Conservation (phyloP, 2,113 vertebrate species). For the Gymnorhina tibicen region DNA sequence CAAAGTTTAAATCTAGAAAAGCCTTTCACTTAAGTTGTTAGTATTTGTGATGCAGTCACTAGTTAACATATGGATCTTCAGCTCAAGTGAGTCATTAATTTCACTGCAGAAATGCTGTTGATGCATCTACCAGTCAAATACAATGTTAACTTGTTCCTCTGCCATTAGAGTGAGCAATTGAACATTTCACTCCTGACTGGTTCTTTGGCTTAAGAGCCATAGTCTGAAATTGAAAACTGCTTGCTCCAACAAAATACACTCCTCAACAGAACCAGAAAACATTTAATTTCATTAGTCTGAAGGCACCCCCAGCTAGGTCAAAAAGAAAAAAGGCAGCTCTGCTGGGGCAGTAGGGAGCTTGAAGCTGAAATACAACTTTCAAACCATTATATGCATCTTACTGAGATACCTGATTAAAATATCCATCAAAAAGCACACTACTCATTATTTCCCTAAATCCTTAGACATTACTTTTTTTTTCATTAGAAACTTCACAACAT, state of each 20-base stretch:
- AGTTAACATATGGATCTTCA: slow-evolving; percentile 59
- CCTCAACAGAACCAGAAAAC: background rate
- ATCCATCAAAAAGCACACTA: background rate
- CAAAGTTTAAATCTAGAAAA: slow-evolving; percentile 15
- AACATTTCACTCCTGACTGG: slow-evolving; percentile 45
- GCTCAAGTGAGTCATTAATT: slow-evolving; percentile 58
- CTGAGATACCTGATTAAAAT: background rate
- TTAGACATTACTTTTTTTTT: background rate
- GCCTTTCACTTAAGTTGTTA: slow-evolving; percentile 30
- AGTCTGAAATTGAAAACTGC: slow-evolving; percentile 23
- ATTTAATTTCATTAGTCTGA: background rate
- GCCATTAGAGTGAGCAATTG: slow-evolving; percentile 37
- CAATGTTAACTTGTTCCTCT: slow-evolving; percentile 44
- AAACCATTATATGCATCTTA: background rate
- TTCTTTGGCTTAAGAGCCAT: slow-evolving; percentile 15
- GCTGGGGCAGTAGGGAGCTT: background rate
- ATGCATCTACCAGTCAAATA: slow-evolving; percentile 61
- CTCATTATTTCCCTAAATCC: background rate
- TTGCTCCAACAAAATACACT: slow-evolving; percentile 26
- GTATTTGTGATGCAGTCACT: slow-evolving; percentile 7
- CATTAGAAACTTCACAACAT: background rate
- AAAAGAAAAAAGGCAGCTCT: background rate
- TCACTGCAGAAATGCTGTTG: slow-evolving; percentile 52
- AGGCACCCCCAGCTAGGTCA: background rate
- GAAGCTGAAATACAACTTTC: background rate